Evolutionary conservation across 2,888 invertebrate genomes (phyloP).

Genomic region (Hydrotaea diabolus): DNA sequence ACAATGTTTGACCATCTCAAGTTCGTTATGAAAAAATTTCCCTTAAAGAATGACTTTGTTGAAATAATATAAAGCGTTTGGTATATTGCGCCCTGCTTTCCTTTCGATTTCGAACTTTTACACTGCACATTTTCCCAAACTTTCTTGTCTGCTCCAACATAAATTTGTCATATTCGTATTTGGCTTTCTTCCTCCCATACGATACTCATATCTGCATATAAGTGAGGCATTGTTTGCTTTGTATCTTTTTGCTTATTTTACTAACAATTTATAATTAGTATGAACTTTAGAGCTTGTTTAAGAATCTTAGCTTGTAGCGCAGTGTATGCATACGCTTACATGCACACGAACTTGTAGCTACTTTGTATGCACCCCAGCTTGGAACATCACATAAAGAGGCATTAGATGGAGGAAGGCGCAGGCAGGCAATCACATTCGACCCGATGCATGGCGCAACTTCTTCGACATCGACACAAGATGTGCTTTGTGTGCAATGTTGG

Average conservation of each 20-base stretch:
- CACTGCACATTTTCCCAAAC: too few species aligned
- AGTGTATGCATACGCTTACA: neutral
- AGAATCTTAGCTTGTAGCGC: slow-evolving; percentile 1
- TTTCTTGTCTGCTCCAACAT: too few species aligned
- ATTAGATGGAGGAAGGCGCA: neutral
- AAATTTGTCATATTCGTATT: neutral
- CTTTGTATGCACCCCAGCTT: too few species aligned
- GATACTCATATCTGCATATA: neutral
- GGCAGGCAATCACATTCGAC: neutral
- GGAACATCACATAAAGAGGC: neutral
- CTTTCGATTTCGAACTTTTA: too few species aligned
- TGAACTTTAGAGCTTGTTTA: slow-evolving; percentile 34
- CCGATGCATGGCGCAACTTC: neutral
- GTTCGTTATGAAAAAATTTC: too few species aligned
- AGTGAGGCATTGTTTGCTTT: neutral
- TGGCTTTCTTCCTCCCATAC: too few species aligned
- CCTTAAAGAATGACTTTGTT: too few species aligned
- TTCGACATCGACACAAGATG: neutral
- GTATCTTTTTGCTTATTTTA: neutral
- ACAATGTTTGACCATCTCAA: too few species aligned
- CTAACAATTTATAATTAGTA: slow-evolving; percentile 37
- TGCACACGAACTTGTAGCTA: neutral
- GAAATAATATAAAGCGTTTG: too few species aligned
- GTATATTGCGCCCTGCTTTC: too few species aligned
- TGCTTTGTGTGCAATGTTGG: neutral